Percentiles rank a stretch among this genome's conserved stretches.
Conservation (phyloP, 2,888 invertebrate genomes). For the Drosophila siamana region DNA sequence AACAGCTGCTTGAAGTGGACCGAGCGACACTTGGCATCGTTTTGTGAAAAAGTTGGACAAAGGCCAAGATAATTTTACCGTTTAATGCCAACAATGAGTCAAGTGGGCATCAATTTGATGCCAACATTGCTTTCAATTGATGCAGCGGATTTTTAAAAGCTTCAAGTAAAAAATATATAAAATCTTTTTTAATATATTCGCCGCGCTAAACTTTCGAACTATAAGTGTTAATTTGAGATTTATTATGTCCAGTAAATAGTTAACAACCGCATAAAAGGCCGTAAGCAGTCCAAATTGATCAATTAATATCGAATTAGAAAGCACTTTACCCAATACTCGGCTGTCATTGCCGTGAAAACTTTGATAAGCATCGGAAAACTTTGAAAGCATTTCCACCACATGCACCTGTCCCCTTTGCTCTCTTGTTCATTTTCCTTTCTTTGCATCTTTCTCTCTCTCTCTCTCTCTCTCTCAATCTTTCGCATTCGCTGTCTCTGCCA, state of each 20-base stretch:
- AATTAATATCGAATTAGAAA: slow-evolving; percentile 21
- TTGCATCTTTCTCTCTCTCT: background rate
- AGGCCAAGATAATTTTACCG: background rate
- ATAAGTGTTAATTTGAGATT: no score
- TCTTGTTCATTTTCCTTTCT: no score
- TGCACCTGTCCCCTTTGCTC: background rate
- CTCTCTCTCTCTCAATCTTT: background rate
- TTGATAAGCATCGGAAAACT: slow-evolving; percentile 40
- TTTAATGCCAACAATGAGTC: background rate
- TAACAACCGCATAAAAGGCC: background rate
- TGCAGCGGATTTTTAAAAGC: no score
- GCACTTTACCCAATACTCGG: slow-evolving; percentile 9
- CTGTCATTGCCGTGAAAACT: slow-evolving; percentile 42
- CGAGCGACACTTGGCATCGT: background rate
- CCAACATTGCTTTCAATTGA: no score
- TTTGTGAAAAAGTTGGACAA: background rate
- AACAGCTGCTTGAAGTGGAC: background rate
- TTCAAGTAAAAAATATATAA: no score
- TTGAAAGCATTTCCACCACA: slow-evolving; percentile 30
- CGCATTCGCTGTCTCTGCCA: background rate
- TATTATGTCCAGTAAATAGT: no score
- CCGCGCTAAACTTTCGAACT: no score
- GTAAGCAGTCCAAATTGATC: slow-evolving; percentile 36
- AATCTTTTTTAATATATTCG: no score
- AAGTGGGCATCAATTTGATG: no score